Evolutionary conservation across 2,797 vertebrate genomes (phyloP).

Genomic region (Xenentodon cancila): DNA sequence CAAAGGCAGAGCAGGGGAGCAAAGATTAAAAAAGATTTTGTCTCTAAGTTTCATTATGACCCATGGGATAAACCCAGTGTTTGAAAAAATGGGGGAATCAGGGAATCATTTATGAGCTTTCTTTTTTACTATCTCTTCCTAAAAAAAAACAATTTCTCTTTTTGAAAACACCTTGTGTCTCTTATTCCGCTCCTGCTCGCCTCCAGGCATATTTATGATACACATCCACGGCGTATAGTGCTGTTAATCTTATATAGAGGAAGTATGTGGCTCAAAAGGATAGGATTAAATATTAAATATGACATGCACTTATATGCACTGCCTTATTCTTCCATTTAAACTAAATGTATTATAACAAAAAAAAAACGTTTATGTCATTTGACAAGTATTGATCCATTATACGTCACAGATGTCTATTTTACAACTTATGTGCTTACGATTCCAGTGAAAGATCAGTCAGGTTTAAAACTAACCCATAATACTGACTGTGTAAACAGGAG

Average conservation of each 20-base stretch:
- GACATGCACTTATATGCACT: constrained; percentile 38
- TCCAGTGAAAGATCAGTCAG: too few relatives aligned
- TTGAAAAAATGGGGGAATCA: constrained; percentile 43
- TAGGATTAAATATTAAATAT: constrained; percentile 45
- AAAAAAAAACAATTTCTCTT: constrained; percentile 12
- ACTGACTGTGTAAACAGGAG: too few relatives aligned
- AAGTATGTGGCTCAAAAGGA: constrained; percentile 23
- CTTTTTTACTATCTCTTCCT: constrained; percentile 17
- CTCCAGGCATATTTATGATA: constrained; percentile 12
- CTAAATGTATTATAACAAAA: too few relatives aligned
- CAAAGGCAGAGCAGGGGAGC: constrained; percentile 52
- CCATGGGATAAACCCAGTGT: constrained; percentile 50
- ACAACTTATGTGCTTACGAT: too few relatives aligned
- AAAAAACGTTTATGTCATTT: too few relatives aligned
- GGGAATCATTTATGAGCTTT: constrained; percentile 43
- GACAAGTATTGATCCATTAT: too few relatives aligned
- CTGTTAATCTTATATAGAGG: constrained; percentile 7
- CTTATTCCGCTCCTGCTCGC: background rate
- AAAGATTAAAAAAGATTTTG: constrained; percentile 67
- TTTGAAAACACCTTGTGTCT: constrained; percentile 7
- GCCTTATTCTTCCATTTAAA: too few relatives aligned
- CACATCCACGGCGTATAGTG: constrained; percentile 20
- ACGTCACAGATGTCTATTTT: too few relatives aligned
- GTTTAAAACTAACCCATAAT: too few relatives aligned
- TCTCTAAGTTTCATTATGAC: constrained; percentile 61